phyloP scores from a whole-genome alignment of 2,888 invertebrate genomes.

The Scaptomyza cyrtandrae region DNA sequence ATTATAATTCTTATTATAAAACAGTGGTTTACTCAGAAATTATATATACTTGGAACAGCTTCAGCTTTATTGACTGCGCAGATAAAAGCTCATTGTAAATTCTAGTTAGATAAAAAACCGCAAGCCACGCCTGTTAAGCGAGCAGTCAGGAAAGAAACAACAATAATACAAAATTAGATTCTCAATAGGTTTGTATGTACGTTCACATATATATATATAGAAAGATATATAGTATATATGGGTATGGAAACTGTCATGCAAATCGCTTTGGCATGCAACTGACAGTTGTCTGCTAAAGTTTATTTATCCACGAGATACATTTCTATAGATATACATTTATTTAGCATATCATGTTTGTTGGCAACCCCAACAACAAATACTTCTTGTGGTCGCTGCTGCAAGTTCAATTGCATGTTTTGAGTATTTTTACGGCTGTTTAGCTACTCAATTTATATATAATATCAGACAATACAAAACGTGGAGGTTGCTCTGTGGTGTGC shows the following conservation, averaged over 20 bases:
- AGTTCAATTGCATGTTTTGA: conserved; percentile 59
- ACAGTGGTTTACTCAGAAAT: background rate
- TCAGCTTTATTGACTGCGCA: conserved; percentile 19
- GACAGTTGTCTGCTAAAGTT: conserved; percentile 50
- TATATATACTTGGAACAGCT: background rate
- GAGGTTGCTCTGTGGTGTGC: conserved; percentile 12
- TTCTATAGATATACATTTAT: conserved; percentile 39
- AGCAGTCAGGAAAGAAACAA: conserved; percentile 10
- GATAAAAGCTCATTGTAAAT: background rate
- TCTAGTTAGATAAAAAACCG: conserved; percentile 9
- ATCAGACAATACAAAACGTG: conserved; percentile 49
- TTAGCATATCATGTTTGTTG: conserved; percentile 62
- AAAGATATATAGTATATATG: conserved; percentile 3
- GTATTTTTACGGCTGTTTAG: conserved; percentile 70
- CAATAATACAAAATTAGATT: conserved; percentile 13
- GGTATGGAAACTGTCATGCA: conserved; percentile 62
- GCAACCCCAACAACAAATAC: conserved; percentile 27
- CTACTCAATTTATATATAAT: conserved; percentile 77
- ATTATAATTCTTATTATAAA: no score
- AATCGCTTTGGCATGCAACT: conserved; percentile 54
- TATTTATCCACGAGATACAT: conserved; percentile 64
- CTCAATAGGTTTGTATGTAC: conserved; percentile 3
- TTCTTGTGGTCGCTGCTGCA: conserved; percentile 44
- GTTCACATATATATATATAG: no score
- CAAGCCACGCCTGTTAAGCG: conserved; percentile 12